Evolutionary conservation across 1,140 invertebrate genomes (phyloP), one percentile per base, ranked within the genome.

Genomic region (Tetraneura akinire): DNA sequence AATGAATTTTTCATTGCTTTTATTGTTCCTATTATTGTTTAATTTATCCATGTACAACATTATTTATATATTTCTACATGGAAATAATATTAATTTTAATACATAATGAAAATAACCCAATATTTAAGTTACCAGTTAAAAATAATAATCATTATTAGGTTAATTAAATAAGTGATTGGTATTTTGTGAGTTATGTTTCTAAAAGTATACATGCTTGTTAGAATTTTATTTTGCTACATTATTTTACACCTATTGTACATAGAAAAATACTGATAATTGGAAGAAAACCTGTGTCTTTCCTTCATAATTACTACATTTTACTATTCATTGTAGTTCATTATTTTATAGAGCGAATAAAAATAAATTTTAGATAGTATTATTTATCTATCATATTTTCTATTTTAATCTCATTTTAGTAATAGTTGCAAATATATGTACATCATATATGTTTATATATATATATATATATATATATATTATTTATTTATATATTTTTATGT

Each of bases 121-220:
- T 49, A 45, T 76, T 60, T 76, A 76, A 76, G 74, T 78, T 78
- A 78, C 55, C 74, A 62, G 14, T 78, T 76, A 47, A 78, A 62
- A 57, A 21, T 45, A 57, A 60, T 60, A 47, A 57, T 57, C 45
- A 60, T 47, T 62, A 60, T 60, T 47, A 71, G 23, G 21, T 78
- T 62, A 32, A 32, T 45, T 29, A 78, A 62, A 29, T 78, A 78
- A 32, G 16, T 74, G 29, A 13, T 55, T 53, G 3, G 32, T 37
- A 37, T 37, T 37, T 37, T 1, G 21, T 55, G 32, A 5, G 13
- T 21, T 32, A 18, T 29, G 9, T 74, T 74, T 74, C n/a, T 3
- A 37, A 53, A 45, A 10, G 47, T 74, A 53, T 37, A 74, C 11
- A 21, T n/a, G 14, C 21, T n/a, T 11, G 26, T 53, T 55, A 26